A percentile compares a stretch with the other conserved stretches of the same genome.
Conservation (phyloP, 2,888 invertebrate genomes). For the Dascillus cervinus region DNA sequence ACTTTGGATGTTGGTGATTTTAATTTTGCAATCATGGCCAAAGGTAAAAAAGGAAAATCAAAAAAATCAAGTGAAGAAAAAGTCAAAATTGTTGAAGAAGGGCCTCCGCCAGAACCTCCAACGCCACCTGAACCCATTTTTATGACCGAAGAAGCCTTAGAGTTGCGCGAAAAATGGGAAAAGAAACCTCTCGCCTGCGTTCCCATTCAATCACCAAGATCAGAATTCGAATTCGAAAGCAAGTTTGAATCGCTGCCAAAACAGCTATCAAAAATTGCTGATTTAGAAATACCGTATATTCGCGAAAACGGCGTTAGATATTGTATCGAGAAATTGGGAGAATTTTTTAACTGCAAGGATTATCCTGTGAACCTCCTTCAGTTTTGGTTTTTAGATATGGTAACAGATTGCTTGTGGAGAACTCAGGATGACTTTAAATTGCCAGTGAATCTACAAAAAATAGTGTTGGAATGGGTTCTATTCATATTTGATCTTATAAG, state of each 20-base stretch:
- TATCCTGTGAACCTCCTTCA: conserved; percentile 33
- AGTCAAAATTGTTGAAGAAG: neutral
- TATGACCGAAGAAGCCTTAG: conserved; percentile 9
- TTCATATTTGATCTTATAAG: conserved; percentile 34
- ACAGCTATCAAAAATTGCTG: conserved; percentile 21
- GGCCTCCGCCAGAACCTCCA: neutral
- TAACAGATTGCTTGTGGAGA: conserved; percentile 39
- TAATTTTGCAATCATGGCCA: neutral
- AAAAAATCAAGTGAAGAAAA: neutral
- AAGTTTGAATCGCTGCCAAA: conserved; percentile 11
- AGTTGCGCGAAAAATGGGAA: conserved; percentile 6
- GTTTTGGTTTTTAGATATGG: conserved; percentile 40
- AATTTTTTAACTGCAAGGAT: conserved; percentile 29
- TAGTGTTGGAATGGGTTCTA: conserved; percentile 35
- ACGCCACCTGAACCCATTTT: conserved; percentile 5
- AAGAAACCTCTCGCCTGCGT: conserved; percentile 10
- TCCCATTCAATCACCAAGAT: conserved; percentile 27
- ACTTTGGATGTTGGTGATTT: too few relatives aligned
- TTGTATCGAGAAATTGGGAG: conserved; percentile 27
- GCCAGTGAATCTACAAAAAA: conserved; percentile 30
- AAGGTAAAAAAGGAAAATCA: neutral
- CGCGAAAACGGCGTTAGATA: conserved; percentile 32
- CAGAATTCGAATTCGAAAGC: conserved; percentile 16
- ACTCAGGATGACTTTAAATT: conserved; percentile 38
- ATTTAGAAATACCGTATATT: conserved; percentile 29